These are phyloP conservation scores for Catotricha subobsoleta DNA, from an alignment of 2,888 invertebrate species.

Conservation along the genomic window DNA sequence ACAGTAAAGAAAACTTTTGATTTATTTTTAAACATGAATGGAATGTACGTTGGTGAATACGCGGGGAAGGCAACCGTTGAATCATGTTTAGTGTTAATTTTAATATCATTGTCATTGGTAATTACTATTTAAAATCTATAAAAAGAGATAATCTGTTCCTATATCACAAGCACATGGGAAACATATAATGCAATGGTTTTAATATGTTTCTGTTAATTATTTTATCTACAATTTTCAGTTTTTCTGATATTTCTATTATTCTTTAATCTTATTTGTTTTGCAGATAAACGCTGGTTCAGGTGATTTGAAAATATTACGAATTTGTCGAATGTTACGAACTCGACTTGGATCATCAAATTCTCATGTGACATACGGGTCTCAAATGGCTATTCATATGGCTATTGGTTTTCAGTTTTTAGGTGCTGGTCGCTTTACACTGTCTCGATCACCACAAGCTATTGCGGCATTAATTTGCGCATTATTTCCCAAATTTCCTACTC, in stretches of 20 bases:
- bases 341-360: slow-evolving; percentile 54
- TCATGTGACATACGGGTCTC: slow-evolving; percentile 71
- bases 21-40: slow-evolving; percentile 23
- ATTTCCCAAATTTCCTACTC: slow-evolving; percentile 93
- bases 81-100: slow-evolving; percentile 65
- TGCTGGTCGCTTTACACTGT: slow-evolving; percentile 73
- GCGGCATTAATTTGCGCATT: slow-evolving; percentile 84
- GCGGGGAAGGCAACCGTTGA: slow-evolving; percentile 83
- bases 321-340: slow-evolving; percentile 68
- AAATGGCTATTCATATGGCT: slow-evolving; percentile 92
- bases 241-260: slow-evolving; percentile 2
- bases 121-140: background rate
- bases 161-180: background rate
- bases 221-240: background rate
- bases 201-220: background rate
- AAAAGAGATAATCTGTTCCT: slow-evolving; percentile 3
- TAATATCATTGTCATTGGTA: slow-evolving; percentile 67
- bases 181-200: background rate
- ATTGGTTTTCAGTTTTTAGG: slow-evolving; percentile 86
- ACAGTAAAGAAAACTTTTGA: slow-evolving; percentile 36
- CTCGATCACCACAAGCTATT: slow-evolving; percentile 65
- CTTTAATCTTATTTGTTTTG: slow-evolving; percentile 9
- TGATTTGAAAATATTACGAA: slow-evolving; percentile 59
- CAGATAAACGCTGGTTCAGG: slow-evolving; percentile 92
- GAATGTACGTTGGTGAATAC: slow-evolving; percentile 64